Evolutionary conservation across 2,113 vertebrate species (phyloP).

Genomic region (Rhinoptilus africanus): DNA sequence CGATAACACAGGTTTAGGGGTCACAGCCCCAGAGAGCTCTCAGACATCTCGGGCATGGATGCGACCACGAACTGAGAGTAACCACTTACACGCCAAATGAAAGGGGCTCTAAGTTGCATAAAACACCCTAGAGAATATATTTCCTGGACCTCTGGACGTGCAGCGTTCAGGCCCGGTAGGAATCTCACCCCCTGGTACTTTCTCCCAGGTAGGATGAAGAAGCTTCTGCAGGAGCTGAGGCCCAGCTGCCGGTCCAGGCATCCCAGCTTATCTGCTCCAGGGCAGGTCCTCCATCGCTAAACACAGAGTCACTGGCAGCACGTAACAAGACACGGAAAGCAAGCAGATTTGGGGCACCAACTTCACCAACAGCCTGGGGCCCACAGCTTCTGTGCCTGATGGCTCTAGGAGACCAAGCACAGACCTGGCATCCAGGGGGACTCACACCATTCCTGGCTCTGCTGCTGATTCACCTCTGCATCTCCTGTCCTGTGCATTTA

Average conservation of each 20-base stretch:
- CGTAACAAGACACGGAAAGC: rapidly evolving
- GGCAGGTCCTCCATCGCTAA: background rate
- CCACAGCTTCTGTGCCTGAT: background rate
- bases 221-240: background rate
- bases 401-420: background rate
- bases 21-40: background rate
- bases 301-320: background rate
- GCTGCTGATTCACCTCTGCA: background rate
- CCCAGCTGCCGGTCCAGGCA: background rate
- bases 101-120: background rate
- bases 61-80: background rate
- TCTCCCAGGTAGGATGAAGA: background rate
- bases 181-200: background rate
- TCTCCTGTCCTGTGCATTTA: background rate
- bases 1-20: background rate
- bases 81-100: rapidly evolving
- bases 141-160: background rate
- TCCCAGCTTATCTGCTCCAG: background rate
- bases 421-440: background rate
- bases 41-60: rapidly evolving
- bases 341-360: background rate
- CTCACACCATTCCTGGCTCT: background rate
- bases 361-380: background rate
- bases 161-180: background rate
- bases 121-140: background rate